Conservation (phyloP, 2,797 vertebrate genomes). For the Anabacerthia variegaticeps region DNA sequence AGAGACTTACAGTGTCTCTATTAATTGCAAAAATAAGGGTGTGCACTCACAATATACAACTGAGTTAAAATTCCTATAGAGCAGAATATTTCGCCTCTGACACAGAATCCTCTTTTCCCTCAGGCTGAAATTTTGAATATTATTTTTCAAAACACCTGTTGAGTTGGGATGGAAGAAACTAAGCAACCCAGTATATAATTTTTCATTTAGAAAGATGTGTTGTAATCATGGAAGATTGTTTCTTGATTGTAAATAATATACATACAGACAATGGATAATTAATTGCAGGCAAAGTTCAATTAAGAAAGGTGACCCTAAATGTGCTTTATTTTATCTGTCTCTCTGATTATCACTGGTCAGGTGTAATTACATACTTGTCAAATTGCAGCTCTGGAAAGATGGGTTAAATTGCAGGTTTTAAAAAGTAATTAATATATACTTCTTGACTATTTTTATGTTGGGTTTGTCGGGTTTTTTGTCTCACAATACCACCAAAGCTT, state of each 20-base stretch:
- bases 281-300: background rate
- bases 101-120: background rate
- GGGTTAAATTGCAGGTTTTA: background rate
- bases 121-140: background rate
- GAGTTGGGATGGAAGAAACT: background rate
- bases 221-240: background rate
- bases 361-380: background rate
- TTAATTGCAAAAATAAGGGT: background rate
- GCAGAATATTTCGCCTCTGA: background rate
- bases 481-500: background rate
- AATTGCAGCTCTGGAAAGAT: background rate
- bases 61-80: background rate
- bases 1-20: background rate
- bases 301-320: background rate
- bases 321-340: background rate
- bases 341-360: background rate
- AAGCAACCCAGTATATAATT: background rate
- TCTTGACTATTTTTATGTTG: background rate
- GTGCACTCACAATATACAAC: background rate
- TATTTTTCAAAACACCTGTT: background rate
- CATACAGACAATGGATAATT: background rate
- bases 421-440: background rate
- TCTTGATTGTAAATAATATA: background rate
- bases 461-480: background rate
- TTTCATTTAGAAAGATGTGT: background rate